Evolutionary conservation across 2,797 vertebrate species (phyloP), one percentile per base, ranked within the genome.

Genomic region (Eurystomus glaucurus): DNA sequence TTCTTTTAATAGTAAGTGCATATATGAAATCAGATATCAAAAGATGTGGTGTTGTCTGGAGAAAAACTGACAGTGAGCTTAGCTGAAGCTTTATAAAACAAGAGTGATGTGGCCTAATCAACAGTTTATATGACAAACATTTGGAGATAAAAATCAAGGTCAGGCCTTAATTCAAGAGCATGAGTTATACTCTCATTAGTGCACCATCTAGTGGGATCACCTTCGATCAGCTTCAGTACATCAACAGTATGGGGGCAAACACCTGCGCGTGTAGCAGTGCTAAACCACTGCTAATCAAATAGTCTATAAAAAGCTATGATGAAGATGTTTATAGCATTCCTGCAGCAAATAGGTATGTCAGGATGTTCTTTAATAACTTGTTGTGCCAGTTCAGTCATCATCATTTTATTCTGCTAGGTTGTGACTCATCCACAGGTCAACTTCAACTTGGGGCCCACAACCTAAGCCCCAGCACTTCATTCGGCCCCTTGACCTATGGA

Each of bases 261-360:
- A 60, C n/a, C 14, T 4, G 5, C 0, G 0, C 18, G 6, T 2
- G 8, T 9, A 69, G 51, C n/a, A 72, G 37, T 37, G 11, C 37
- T 37, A 37, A 37, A 61, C 19, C 1, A 29, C 13, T 41, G 16
- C 16, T 72, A 76, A 78, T 35, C 28, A 41, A 84, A 58, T 5
- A 69, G 14, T 14, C 9, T 62, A 8, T 18, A 46, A 58, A 91
- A 91, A 65, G 37, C 46, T 9, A 54, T 25, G 65, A 41, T 21
- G 7, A 77, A 60, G 22, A 17, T 7, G 4, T 20, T 19, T 19
- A 22, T 23, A 25, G 25, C 8, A 29, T 13, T 68, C 41, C 57
- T 50, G 33, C 15, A 87, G 43, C 22, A 79, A 61, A 51, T 26
- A 41, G 5, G 4, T 2, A 14, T 28, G 46, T 23, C 28, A 33